A percentile compares a stretch with the other conserved stretches of the same genome.
These are phyloP conservation scores for Arctopsyche grandis DNA, from an alignment of 1,140 invertebrate genomes.

Conservation along the genomic window DNA sequence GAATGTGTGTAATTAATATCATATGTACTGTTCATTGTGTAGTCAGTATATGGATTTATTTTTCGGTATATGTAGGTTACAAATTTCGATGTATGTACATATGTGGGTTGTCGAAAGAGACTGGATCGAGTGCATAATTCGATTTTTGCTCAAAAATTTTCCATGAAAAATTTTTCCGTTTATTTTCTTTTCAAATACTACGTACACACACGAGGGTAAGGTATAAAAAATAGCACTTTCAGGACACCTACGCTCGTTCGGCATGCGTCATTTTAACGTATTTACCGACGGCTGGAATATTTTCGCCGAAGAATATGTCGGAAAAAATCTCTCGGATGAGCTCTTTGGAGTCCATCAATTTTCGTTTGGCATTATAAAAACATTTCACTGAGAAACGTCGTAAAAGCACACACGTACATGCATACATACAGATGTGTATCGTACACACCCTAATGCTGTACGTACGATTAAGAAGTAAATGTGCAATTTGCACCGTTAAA, in stretches of 20 bases:
- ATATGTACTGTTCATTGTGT: no score
- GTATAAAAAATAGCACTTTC: neutral
- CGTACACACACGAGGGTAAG: neutral
- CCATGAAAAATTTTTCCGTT: neutral
- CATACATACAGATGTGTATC: neutral
- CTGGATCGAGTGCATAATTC: constrained; percentile 22
- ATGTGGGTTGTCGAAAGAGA: neutral
- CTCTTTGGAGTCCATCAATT: constrained; percentile 29
- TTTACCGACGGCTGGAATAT: constrained; percentile 19
- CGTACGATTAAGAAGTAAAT: neutral
- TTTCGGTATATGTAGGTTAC: no score
- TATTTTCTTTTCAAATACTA: constrained; percentile 20
- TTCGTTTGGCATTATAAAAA: constrained; percentile 18
- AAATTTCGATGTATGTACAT: no score
- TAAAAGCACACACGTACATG: neutral
- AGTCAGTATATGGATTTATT: no score
- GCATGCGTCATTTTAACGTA: constrained; percentile 16
- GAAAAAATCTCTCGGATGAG: constrained; percentile 26
- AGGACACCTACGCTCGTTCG: constrained; percentile 1
- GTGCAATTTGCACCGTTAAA: constrained; percentile 6
- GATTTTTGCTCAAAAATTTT: constrained; percentile 12
- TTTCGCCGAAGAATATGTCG: constrained; percentile 11
- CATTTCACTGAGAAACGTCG: neutral
- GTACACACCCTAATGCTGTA: no score
- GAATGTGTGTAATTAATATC: no score